Percentiles rank a stretch among this genome's conserved stretches.
Evolutionary conservation across 1,140 invertebrate genomes (phyloP).

Genomic region (Mizuhopecten yessoensis): DNA sequence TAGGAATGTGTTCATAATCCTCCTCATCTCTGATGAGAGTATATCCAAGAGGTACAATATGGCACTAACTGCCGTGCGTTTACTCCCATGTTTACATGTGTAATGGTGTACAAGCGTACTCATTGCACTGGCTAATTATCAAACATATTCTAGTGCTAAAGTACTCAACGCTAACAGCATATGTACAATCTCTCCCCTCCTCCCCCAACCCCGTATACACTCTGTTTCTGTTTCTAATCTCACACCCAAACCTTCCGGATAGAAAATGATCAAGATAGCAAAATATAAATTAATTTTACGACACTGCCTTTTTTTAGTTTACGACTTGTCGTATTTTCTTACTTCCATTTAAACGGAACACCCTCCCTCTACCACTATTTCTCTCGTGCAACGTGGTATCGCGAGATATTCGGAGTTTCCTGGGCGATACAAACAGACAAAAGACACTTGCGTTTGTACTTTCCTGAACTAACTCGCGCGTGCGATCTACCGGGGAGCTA

Average conservation of each 20-base stretch:
- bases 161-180: background rate
- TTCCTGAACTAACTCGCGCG: background rate
- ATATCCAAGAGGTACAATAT: background rate
- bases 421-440: background rate
- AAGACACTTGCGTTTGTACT: background rate
- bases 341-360: background rate
- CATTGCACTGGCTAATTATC: background rate
- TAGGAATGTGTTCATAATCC: background rate
- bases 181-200: background rate
- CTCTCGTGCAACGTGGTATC: background rate
- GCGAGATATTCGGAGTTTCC: background rate
- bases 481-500: constrained; percentile 30
- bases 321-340: background rate
- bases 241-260: background rate
- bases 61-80: background rate
- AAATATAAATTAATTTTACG: constrained; percentile 16
- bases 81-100: background rate
- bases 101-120: background rate
- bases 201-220: background rate
- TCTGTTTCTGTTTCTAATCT: background rate
- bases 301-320: background rate
- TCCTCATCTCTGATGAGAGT: background rate
- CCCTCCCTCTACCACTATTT: background rate
- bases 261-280: background rate
- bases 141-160: background rate